A percentile compares a stretch with the other conserved stretches of the same genome.
phyloP scores from a whole-genome alignment of 2,797 vertebrate species.

The Mormyrops attenuatus region DNA sequence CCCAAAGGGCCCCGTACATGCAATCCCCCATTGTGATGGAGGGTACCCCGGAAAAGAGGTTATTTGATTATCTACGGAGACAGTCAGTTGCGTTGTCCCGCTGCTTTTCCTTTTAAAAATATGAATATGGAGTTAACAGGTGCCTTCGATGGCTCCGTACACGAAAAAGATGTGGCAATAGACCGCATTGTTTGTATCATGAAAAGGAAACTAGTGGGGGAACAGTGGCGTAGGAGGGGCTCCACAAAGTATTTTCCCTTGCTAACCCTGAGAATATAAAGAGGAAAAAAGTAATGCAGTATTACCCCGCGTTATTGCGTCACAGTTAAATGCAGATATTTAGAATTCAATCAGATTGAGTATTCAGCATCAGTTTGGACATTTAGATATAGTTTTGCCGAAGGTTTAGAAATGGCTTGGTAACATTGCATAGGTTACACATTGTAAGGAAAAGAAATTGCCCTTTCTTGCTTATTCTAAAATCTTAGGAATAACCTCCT shows the following conservation, averaged over 20 bases:
- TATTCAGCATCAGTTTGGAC: neutral
- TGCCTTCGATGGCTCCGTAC: neutral
- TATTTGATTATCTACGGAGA: neutral
- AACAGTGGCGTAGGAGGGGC: neutral
- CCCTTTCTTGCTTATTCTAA: neutral
- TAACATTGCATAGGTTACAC: neutral
- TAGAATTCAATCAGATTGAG: neutral
- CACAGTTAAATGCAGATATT: neutral
- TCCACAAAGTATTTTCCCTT: neutral
- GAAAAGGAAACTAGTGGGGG: neutral
- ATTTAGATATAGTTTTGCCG: neutral
- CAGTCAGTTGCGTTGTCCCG: neutral
- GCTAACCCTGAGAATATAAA: neutral
- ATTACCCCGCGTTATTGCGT: neutral
- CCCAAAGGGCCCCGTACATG: neutral
- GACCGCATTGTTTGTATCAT: neutral
- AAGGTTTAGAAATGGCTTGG: neutral
- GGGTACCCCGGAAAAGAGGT: neutral
- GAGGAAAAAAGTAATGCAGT: neutral
- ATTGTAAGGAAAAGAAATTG: neutral
- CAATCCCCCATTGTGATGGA: neutral
- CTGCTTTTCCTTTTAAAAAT: neutral
- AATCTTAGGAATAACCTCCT: neutral
- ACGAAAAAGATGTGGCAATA: slow-evolving; percentile 7
- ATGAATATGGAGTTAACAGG: slow-evolving; percentile 22